Base-by-base conservation (phyloP, 2,797 vertebrate species). In the Pitangus sulphuratus region DNA sequence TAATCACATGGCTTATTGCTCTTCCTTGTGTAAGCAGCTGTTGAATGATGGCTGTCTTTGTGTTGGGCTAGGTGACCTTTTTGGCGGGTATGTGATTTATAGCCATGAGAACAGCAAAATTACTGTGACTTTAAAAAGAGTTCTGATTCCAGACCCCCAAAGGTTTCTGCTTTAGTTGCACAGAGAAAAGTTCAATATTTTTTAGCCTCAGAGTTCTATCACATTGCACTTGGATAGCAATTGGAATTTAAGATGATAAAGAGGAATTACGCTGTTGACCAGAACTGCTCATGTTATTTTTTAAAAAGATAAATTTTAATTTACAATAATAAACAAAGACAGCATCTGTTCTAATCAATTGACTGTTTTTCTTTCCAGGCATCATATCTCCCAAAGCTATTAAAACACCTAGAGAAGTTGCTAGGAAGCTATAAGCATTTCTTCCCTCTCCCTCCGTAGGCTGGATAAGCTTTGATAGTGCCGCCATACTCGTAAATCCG, bases 401-500 rank as follows among this genome's bases (percentile, higher is more conserved):
- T 68, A n/a, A 39, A 71, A 74, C 35, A 58, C n/a, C 25, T 60
- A 12, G 61, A 79, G 45, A 6, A 65, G 68, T 26, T 83, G 51
- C 40, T 72, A 40, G 53, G 70, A 58, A 71, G 20, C 22, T 44
- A 4, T 53, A 16, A 35, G 9, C 15, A 6, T 76, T 84, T 71
- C 37, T 66, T 77, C 15, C 16, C 15, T 56, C 64, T 72, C 6
- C 9, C 18, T 83, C 24, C 8, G 6, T 51, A 50, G 56, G 25
- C 11, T 87, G 69, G 35, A 54, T 78, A 47, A 78, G 39, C 24
- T 57, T 87, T 69, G 57, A 37, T 51, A 42, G 44, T 70, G 37
- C 47, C 3, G 12, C 2, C 0, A 0, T 42, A 13, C 30, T 48
- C 2, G 5, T 61, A 65, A 65, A 65, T 93, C 70, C 0, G 0